Evolutionary conservation across 35 echinoderm and acorn worm species (phyloP), one percentile per base, ranked within the genome.

Genomic region (Anneissia japonica): DNA sequence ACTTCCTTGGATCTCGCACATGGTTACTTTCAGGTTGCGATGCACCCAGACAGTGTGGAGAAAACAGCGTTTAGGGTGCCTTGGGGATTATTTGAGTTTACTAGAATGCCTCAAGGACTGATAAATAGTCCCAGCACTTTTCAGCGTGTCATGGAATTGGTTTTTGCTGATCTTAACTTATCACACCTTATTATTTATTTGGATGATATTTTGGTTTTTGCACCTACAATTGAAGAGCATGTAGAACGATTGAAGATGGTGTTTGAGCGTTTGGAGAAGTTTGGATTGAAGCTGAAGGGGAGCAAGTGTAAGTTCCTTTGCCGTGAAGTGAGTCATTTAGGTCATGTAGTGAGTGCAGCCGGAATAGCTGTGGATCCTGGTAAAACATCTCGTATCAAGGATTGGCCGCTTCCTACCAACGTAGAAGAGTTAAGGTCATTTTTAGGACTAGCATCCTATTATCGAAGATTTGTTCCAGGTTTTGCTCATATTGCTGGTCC

Each of bases 1-100:
- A 84, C 91, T 30, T 77, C 46, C 2, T 40, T 84, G 6, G 91
- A 92, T 33, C 41, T 84, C 9, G 81, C 88, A 21, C 75, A 73
- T 16, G 88, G 88, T 12, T 83, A 83, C 33, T 36, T 30, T 14
- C 79, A 81, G 40, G 23, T 40, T 6, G 19, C 21, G 36, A 81
- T 30, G 35, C 23, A 81, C 9, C 41, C 40, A 30, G 37, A 88
- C 11, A 38, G 30, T 43, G 26, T 41, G 0, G 1, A 43, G 0
- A 88, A 88, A 75, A 88, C 86, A n/a, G 86, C 86, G 0, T 88
- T 88, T 36, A 41, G 39, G 1, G 39, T 76, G 39, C 86, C 86
- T 9, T 51, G 46, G 10, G 86, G 86, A 0, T 36, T 88, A 12
- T 88, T 77, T 41, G 37, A 88, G 34, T 88, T 80, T 35, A 80